Evolutionary conservation across 2,113 vertebrate species (phyloP).

Genomic region (Panthera tigris): DNA sequence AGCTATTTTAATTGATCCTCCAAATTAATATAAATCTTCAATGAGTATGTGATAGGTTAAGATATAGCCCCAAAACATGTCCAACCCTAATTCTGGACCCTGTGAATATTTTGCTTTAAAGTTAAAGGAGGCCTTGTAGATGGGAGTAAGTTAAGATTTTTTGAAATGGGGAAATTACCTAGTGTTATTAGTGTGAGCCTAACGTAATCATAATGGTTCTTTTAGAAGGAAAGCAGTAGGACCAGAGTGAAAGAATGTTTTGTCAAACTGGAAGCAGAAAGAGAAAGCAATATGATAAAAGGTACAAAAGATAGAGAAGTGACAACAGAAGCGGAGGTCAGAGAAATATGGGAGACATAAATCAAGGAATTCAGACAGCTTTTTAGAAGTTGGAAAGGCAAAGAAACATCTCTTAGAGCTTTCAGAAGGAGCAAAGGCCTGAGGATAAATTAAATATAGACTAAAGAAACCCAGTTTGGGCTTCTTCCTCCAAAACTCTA

Average conservation of each 20-base stretch:
- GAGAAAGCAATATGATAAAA: background rate
- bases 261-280: background rate
- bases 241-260: background rate
- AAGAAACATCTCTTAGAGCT: background rate
- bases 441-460: background rate
- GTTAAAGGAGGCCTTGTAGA: background rate
- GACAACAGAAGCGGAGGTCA: background rate
- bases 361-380: background rate
- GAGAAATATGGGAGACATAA: background rate
- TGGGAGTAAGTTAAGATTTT: background rate
- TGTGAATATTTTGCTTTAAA: background rate
- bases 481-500: background rate
- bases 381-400: background rate
- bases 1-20: background rate
- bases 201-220: background rate
- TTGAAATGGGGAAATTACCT: background rate
- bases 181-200: background rate
- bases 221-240: background rate
- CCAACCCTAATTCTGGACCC: background rate
- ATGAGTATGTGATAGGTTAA: background rate
- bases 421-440: background rate
- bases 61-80: background rate
- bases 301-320: background rate
- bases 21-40: background rate
- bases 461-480: background rate